phyloP scores from a whole-genome alignment of 1,140 invertebrate species.

The Brachystomella parvula region DNA sequence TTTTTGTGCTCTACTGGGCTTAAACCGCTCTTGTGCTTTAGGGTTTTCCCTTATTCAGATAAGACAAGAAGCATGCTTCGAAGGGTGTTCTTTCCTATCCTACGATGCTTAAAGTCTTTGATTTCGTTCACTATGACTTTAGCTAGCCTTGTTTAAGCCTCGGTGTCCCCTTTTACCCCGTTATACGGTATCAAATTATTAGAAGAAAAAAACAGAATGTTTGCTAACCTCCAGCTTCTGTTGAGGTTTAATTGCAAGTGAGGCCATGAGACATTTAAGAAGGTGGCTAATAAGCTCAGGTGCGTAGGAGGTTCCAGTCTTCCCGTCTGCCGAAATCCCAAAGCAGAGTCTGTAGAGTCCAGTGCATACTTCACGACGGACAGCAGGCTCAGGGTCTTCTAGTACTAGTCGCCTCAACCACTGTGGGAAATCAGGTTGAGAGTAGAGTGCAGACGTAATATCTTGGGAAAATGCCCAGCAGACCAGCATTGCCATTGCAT shows the following conservation, averaged over 20 bases:
- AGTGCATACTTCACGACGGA: slow-evolving; percentile 77
- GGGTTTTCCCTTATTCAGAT: too few relatives aligned
- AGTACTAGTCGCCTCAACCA: slow-evolving; percentile 70
- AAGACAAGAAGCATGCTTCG: too few relatives aligned
- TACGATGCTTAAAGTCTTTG: too few relatives aligned
- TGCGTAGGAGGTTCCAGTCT: slow-evolving; percentile 50
- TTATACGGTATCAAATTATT: background rate
- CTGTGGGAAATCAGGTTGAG: slow-evolving; percentile 55
- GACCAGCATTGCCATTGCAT: slow-evolving; percentile 68
- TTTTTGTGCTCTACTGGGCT: too few relatives aligned
- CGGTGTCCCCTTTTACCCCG: too few relatives aligned
- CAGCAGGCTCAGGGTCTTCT: slow-evolving; percentile 74
- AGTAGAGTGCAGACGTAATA: slow-evolving; percentile 57
- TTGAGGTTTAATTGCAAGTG: slow-evolving; percentile 72
- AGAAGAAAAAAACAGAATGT: background rate
- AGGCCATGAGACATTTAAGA: slow-evolving; percentile 67
- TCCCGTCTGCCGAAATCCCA: slow-evolving; percentile 56
- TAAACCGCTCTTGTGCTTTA: too few relatives aligned
- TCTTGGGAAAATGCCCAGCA: slow-evolving; percentile 72
- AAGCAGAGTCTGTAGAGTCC: slow-evolving; percentile 77
- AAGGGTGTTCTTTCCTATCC: too few relatives aligned
- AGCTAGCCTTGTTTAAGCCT: too few relatives aligned
- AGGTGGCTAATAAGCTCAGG: slow-evolving; percentile 70
- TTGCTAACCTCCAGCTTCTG: slow-evolving; percentile 41
- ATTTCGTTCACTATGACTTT: too few relatives aligned